Evolutionary conservation across 2,113 vertebrate genomes (phyloP), one percentile per base, ranked within the genome.

Genomic region (Steatornis caripensis): DNA sequence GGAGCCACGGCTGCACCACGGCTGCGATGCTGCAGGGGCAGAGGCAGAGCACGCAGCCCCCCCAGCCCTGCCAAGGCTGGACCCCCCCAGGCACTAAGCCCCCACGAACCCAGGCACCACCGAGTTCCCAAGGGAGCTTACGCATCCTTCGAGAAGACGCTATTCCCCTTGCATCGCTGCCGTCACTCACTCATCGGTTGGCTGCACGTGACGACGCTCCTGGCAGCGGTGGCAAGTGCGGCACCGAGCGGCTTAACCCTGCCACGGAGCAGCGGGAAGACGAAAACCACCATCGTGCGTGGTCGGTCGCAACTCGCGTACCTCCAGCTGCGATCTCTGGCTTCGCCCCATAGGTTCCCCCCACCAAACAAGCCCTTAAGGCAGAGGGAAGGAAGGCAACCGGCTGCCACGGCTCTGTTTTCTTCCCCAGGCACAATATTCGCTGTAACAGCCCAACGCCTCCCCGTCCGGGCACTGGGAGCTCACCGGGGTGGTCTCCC

Each of bases 141-240:
- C 43, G 1, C 1, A 0, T 15, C 71, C 61, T 66, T 48, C 5
- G 1, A 41, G 60, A n/a, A 66, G 83, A n/a, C n/a, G n/a, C n/a
- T n/a, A n/a, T n/a, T n/a, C n/a, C n/a, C n/a, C n/a, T n/a, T n/a
- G n/a, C n/a, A n/a, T n/a, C n/a, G n/a, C n/a, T n/a, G n/a, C n/a
- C n/a, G n/a, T n/a, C n/a, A n/a, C n/a, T n/a, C n/a, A n/a, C n/a
- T n/a, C n/a, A n/a, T n/a, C n/a, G n/a, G n/a, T n/a, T n/a, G n/a
- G n/a, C n/a, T n/a, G n/a, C n/a, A n/a, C n/a, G n/a, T n/a, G n/a
- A n/a, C n/a, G n/a, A n/a, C n/a, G n/a, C n/a, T n/a, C n/a, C n/a
- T n/a, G n/a, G n/a, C n/a, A n/a, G n/a, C n/a, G n/a, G n/a, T n/a
- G n/a, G n/a, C n/a, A n/a, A n/a, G n/a, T 0, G 6, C 26, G 53